phyloP scores from a whole-genome alignment of 2,888 invertebrate genomes.

The Drosophila atroscutellata region DNA sequence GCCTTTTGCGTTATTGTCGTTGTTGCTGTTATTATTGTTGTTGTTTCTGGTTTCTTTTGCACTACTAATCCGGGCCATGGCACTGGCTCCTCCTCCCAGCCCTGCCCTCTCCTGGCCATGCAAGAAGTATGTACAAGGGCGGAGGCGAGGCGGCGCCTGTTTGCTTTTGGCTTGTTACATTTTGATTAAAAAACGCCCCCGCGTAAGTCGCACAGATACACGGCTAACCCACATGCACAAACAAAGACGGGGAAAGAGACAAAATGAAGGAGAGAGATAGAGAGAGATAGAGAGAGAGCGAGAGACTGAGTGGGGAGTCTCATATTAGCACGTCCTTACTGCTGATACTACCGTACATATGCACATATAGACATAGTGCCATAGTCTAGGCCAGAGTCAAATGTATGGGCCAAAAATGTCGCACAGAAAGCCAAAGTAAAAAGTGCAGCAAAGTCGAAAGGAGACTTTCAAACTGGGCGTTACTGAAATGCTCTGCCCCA shows the following conservation, averaged over 20 bases:
- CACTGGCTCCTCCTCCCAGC: slow-evolving; percentile 27
- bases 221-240: slow-evolving; percentile 46
- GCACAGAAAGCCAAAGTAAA: slow-evolving; percentile 52
- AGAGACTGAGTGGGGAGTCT: neutral
- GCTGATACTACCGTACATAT: slow-evolving; percentile 8
- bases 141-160: slow-evolving; percentile 56
- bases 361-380: slow-evolving; percentile 12
- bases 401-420: slow-evolving; percentile 67
- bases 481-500: slow-evolving; percentile 32
- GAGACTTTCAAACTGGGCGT: slow-evolving; percentile 46
- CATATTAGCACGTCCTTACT: slow-evolving; percentile 35
- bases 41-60: slow-evolving; percentile 66
- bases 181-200: slow-evolving; percentile 81
- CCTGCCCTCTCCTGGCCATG: slow-evolving; percentile 2
- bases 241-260: slow-evolving; percentile 4
- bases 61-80: slow-evolving; percentile 76
- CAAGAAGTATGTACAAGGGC: slow-evolving; percentile 20
- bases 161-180: slow-evolving; percentile 81
- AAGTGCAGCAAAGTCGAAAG: slow-evolving; percentile 43
- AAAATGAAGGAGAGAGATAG: neutral
- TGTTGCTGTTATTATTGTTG: slow-evolving; percentile 34
- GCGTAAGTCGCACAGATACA: slow-evolving; percentile 67
- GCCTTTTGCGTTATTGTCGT: slow-evolving; percentile 53
- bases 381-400: slow-evolving; percentile 44
- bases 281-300: neutral